Conservation (phyloP, 30 jellyfish, hydroid and myxozoan genomes). For the Turritopsis rubra region DNA sequence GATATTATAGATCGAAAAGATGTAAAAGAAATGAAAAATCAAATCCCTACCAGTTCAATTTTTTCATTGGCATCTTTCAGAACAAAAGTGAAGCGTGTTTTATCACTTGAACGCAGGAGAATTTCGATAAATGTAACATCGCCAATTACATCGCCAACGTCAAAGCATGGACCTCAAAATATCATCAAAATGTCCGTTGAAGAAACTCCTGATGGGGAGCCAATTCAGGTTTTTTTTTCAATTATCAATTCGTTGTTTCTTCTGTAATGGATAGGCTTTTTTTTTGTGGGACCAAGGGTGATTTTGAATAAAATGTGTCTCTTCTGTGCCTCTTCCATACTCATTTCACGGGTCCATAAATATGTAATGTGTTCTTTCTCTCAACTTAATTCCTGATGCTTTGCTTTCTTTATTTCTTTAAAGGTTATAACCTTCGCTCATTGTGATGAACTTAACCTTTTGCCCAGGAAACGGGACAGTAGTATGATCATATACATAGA, state of each 20-base stretch:
- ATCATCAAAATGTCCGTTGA: slow-evolving; percentile 29
- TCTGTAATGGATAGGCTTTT: background rate
- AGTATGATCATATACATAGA: slow-evolving; percentile 23
- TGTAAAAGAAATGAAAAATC: slow-evolving; percentile 25
- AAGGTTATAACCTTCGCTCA: slow-evolving; percentile 29
- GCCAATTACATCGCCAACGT: background rate
- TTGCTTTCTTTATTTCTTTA: background rate
- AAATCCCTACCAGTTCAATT: slow-evolving; percentile 3
- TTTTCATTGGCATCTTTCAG: background rate
- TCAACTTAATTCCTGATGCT: background rate
- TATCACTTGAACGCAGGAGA: background rate
- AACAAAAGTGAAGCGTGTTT: background rate
- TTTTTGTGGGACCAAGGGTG: background rate
- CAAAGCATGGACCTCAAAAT: background rate
- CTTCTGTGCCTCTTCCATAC: background rate
- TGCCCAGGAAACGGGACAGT: background rate
- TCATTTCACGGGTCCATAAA: background rate
- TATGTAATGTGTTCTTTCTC: background rate
- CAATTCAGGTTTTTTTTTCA: slow-evolving; percentile 31
- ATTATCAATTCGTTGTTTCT: too few species aligned
- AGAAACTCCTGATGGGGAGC: slow-evolving; percentile 36
- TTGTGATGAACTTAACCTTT: background rate
- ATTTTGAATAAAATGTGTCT: background rate
- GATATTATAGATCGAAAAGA: slow-evolving; percentile 43
- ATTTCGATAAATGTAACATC: background rate